phyloP scores from a whole-genome alignment of 2,113 vertebrate genomes.

The Struthio camelus region DNA sequence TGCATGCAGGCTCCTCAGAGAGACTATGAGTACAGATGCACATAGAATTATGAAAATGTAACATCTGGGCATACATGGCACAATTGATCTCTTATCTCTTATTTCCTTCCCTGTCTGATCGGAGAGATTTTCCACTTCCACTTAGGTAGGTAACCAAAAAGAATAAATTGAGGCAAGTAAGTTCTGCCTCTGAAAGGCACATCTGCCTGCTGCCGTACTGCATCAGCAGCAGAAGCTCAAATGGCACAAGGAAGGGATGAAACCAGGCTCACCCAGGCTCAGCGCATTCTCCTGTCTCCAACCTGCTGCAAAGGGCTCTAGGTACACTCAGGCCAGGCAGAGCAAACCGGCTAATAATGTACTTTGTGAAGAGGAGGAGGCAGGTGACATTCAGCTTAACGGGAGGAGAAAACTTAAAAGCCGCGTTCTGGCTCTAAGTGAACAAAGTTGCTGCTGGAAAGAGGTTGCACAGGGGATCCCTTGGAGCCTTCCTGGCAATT shows the following conservation, averaged over 20 bases:
- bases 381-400: neutral
- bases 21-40: neutral
- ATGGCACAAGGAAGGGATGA: neutral
- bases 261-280: neutral
- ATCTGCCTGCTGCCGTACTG: neutral
- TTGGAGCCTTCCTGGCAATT: neutral
- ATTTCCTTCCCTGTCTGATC: neutral
- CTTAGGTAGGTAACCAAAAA: neutral
- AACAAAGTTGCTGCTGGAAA: neutral
- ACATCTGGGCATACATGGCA: neutral
- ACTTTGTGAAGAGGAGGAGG: neutral
- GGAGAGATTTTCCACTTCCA: neutral
- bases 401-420: neutral
- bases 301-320: neutral
- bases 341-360: rapidly evolving
- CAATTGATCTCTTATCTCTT: neutral
- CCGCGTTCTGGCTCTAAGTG: neutral
- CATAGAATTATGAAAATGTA: neutral
- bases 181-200: neutral
- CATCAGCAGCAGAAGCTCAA: neutral
- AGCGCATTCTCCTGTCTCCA: neutral
- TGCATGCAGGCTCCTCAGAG: neutral
- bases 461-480: neutral
- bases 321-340: neutral
- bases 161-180: neutral